Conservation (phyloP, 2,797 vertebrate genomes). For the Numenius phaeopus region DNA sequence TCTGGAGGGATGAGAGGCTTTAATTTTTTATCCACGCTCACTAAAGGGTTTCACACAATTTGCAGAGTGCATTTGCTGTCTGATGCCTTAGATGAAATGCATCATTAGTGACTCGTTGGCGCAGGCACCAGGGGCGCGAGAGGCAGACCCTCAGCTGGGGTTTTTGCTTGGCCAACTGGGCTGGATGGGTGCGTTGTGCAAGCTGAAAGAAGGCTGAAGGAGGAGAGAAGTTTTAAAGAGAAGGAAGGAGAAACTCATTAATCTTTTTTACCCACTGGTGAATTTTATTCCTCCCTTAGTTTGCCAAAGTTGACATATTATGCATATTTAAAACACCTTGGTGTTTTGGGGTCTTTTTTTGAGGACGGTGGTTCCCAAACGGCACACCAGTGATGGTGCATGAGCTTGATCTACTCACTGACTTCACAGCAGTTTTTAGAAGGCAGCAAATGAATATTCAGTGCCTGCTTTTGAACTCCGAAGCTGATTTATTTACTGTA, state of each 20-base stretch:
- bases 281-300: neutral
- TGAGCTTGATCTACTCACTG: neutral
- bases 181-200: neutral
- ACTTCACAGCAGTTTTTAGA: neutral
- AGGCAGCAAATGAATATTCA: neutral
- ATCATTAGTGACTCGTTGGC: rapidly evolving
- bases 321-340: neutral
- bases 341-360: neutral
- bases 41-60: neutral
- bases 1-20: neutral
- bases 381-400: neutral
- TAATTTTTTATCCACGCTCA: neutral
- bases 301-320: neutral
- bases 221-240: neutral
- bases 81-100: neutral
- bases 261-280: neutral
- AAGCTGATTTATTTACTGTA: neutral
- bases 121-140: neutral
- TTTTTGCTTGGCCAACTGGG: neutral
- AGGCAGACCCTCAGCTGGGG: neutral
- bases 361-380: neutral
- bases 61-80: neutral
- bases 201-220: neutral
- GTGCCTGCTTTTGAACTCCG: neutral
- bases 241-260: neutral